Percentiles rank a stretch among this genome's conserved stretches.
phyloP scores from a whole-genome alignment of 2,797 vertebrate species.

The Pyrocephalus nanus region DNA sequence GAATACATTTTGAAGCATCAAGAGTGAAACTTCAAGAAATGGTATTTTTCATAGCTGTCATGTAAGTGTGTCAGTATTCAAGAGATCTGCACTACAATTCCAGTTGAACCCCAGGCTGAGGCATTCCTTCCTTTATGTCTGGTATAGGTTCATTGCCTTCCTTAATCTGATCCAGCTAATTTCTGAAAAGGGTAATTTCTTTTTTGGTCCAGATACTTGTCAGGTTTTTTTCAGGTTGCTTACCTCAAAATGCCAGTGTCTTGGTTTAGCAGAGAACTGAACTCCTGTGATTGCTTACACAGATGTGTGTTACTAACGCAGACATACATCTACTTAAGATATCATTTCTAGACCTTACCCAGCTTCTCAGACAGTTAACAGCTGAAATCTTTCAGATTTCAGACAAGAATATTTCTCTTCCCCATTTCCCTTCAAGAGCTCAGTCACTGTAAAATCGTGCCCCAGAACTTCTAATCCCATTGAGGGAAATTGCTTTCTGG shows the following conservation, averaged over 20 bases:
- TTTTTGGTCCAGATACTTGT: background rate
- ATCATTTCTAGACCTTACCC: background rate
- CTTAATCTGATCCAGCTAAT: background rate
- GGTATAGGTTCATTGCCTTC: background rate
- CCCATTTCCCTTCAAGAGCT: background rate
- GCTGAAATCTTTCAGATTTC: background rate
- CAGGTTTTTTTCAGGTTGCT: background rate
- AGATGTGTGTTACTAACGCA: background rate
- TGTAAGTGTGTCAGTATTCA: background rate
- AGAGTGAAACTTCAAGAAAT: background rate
- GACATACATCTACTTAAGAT: background rate
- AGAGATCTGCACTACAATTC: background rate
- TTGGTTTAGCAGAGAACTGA: background rate
- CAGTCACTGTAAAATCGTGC: background rate
- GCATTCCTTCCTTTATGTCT: background rate
- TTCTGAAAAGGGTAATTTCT: background rate
- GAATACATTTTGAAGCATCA: background rate
- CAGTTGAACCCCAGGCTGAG: background rate
- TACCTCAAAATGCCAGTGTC: background rate
- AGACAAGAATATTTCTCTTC: background rate
- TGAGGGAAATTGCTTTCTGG: background rate
- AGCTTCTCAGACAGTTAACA: background rate
- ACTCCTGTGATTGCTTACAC: background rate
- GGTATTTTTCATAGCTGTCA: background rate
- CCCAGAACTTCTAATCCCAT: background rate